phyloP scores from a whole-genome alignment of 2,797 vertebrate species.

The Eulemur coronatus region DNA sequence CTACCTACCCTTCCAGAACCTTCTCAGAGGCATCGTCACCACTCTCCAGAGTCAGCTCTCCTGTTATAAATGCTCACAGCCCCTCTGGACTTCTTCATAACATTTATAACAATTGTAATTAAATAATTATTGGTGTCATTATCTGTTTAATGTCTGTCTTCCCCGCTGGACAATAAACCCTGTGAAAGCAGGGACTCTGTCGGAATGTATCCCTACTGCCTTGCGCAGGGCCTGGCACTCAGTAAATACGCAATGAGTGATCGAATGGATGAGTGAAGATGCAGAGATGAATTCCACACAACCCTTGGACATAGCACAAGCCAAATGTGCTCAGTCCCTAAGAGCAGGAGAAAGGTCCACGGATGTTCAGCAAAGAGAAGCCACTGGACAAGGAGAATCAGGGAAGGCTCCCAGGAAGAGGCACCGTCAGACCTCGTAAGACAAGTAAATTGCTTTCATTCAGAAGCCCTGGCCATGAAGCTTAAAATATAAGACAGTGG shows the following conservation, averaged over 20 bases:
- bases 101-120: slow-evolving; percentile 75
- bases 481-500: background rate
- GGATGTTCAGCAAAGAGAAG: background rate
- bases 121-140: slow-evolving; percentile 77
- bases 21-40: background rate
- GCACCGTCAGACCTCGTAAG: rapidly evolving
- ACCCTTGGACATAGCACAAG: background rate
- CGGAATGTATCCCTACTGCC: slow-evolving; percentile 21
- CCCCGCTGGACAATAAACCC: slow-evolving; percentile 75
- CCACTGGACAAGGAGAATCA: background rate
- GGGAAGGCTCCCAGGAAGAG: background rate
- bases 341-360: background rate
- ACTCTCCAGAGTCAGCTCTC: background rate
- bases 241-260: background rate
- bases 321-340: background rate
- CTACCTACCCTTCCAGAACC: background rate
- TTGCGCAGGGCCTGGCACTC: background rate
- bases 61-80: slow-evolving; percentile 37
- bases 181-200: slow-evolving; percentile 19
- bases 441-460: background rate
- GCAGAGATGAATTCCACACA: too few species aligned
- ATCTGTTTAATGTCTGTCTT: slow-evolving; percentile 74
- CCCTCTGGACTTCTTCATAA: slow-evolving; percentile 72
- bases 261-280: background rate
- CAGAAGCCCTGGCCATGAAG: background rate